Conservation (phyloP, 2,797 vertebrate species). For the Parotocinclus haroldoi region DNA sequence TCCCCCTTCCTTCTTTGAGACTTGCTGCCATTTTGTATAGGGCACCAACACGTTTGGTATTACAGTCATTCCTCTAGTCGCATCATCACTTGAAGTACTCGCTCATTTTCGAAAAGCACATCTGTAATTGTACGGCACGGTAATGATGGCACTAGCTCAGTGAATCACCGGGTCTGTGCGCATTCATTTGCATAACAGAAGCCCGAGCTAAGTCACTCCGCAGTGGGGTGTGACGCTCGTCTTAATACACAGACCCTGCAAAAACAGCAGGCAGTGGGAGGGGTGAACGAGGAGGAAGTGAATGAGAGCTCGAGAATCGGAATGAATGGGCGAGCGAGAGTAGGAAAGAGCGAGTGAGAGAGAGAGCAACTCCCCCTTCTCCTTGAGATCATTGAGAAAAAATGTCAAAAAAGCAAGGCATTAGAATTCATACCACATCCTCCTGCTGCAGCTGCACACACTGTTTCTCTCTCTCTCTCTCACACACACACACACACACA, state of each 20-base stretch:
- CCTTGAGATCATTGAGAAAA: constrained; percentile 49
- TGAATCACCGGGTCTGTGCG: constrained; percentile 18
- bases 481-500: constrained; percentile 21
- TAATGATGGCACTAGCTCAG: background rate
- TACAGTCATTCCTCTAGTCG: too few species aligned
- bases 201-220: constrained; percentile 17
- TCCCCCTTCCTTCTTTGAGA: too few species aligned
- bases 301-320: constrained; percentile 2
- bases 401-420: constrained; percentile 40
- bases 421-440: constrained; percentile 49
- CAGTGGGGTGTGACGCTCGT: constrained; percentile 25
- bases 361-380: constrained; percentile 30
- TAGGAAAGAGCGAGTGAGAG: too few species aligned
- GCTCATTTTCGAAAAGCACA: too few species aligned
- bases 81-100: too few species aligned
- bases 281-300: constrained; percentile 18
- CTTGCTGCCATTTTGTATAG: too few species aligned
- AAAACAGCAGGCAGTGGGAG: background rate
- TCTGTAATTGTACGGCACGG: background rate
- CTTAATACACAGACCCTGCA: background rate
- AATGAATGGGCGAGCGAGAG: too few species aligned
- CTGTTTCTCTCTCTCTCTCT: too few species aligned
- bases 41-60: too few species aligned
- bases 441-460: constrained; percentile 25
- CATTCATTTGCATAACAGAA: constrained; percentile 34